Percentiles rank a stretch among this genome's conserved stretches.
Conservation (phyloP, 2,888 invertebrate species). For the Stenodera caucasica region DNA sequence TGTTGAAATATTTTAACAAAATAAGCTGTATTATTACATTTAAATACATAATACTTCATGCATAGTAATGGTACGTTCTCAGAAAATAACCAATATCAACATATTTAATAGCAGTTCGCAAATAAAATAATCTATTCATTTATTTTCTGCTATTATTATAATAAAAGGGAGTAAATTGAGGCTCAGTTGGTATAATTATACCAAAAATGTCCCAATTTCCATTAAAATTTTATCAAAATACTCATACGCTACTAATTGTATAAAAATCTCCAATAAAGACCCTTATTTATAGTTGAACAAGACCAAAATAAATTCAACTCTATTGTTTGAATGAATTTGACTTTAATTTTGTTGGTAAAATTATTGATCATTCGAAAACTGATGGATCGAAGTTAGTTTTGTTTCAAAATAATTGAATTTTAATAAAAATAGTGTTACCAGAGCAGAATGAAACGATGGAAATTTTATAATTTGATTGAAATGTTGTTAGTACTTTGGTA, state of each 20-base stretch:
- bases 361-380: neutral
- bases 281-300: too few relatives aligned
- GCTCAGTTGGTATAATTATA: neutral
- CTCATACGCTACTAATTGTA: neutral
- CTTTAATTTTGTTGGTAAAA: neutral
- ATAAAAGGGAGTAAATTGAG: conserved; percentile 2
- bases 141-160: neutral
- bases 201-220: neutral
- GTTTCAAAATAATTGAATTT: neutral
- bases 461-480: conserved; percentile 16
- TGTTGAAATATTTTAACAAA: conserved; percentile 11
- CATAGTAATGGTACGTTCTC: neutral
- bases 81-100: too few relatives aligned
- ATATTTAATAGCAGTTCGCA: too few relatives aligned
- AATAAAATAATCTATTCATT: too few relatives aligned
- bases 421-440: neutral
- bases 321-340: neutral
- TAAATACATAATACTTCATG: neutral
- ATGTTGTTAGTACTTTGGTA: conserved; percentile 7
- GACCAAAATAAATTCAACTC: too few relatives aligned
- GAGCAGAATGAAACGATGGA: neutral
- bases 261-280: too few relatives aligned
- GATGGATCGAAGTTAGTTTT: neutral
- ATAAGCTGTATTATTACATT: conserved; percentile 1
- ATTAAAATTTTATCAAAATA: neutral